Evolutionary conservation across 2,888 invertebrate species (phyloP), one percentile per base, ranked within the genome.

Genomic region (Cactoblastis cactorum): DNA sequence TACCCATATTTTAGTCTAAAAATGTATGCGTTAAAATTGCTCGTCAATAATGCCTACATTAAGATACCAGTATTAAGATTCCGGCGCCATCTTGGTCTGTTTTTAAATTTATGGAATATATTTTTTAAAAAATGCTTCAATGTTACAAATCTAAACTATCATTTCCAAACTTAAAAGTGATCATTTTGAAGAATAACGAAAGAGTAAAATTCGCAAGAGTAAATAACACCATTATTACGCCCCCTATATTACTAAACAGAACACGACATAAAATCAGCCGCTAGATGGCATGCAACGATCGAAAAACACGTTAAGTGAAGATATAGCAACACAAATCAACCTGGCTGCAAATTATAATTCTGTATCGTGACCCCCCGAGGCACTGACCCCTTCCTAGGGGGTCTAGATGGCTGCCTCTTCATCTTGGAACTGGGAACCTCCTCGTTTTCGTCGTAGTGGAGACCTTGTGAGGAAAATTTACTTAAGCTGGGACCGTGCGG

Each of bases 391-490:
- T 95, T 95, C 39, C 96, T 89, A 0, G 95, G 93, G 1, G 95
- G 96, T 52, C 94, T 85, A 0, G 94, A 80, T 0, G 96, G 96
- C 61, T 90, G 92, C 1, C 79, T 72, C 63, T 86, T 86, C 55
- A 83, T 74, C 71, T 85, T 88, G n/a, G 83, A 71, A 53, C 65
- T 69, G 0, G 65, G 72, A 55, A 80, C 67, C 18, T 88, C 88
- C 43, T 80, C 86, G 50, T 73, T 95, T 71, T 97, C 97, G 62
- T 97, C 97, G 81, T 96, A 97, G 77, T 95, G 95, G 14, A 97
- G 88, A 62, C 97, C 95, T 95, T 79, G 46, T 51, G 46, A 60
- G 61, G 54, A 58, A 62, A 45, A 54, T 50, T 32, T 34, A 45
- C 49, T 49, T 53, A 58, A 58, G 55, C 54, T 12, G 32, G 50